Conservation (phyloP, 1,140 invertebrate genomes). For the Eriocheir sinensis region DNA sequence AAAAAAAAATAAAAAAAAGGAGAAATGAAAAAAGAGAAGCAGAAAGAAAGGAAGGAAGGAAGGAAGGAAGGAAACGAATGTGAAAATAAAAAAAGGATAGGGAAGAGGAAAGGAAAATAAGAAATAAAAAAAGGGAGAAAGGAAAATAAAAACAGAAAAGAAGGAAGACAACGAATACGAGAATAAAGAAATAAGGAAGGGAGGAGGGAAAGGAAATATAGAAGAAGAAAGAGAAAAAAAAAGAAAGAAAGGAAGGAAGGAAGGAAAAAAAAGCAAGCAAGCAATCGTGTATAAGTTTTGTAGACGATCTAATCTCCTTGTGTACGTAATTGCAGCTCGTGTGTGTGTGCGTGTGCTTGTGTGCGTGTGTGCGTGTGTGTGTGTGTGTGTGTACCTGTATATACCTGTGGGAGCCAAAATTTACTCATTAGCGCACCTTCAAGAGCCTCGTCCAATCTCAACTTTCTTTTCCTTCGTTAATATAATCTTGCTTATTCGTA, state of each 20-base stretch:
- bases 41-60: background rate
- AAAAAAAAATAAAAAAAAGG: background rate
- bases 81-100: background rate
- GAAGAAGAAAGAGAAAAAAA: background rate
- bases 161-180: too few species aligned
- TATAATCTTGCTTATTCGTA: conserved; percentile 8
- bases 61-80: background rate
- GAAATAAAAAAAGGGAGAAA: too few species aligned
- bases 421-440: background rate
- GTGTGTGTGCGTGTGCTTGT: background rate
- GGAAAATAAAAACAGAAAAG: too few species aligned
- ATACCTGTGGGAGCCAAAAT: background rate
- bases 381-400: background rate
- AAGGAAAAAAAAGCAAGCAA: background rate
- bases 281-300: background rate
- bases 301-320: background rate
- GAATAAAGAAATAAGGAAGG: background rate
- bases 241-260: background rate
- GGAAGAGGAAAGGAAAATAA: too few species aligned
- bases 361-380: background rate
- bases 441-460: background rate
- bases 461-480: background rate
- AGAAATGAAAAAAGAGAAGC: background rate
- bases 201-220: too few species aligned
- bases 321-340: too few species aligned